Evolutionary conservation across 2,113 vertebrate species (phyloP), one percentile per base, ranked within the genome.

Genomic region (Cavia porcellus): DNA sequence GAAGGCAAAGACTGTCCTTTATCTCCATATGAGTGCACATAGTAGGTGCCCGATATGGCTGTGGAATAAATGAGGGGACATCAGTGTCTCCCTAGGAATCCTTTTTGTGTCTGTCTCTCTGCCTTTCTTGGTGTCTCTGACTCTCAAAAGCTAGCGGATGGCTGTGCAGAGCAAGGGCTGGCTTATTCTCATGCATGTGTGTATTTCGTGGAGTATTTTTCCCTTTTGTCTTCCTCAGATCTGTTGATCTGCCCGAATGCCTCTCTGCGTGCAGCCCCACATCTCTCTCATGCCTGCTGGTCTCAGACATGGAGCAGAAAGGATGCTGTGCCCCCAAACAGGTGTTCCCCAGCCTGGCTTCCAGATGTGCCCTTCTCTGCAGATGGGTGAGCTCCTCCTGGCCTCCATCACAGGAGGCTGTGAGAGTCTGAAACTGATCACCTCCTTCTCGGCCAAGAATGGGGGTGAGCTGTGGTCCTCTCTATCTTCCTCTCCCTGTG

Each of bases 401-500:
- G 59, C 74, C 19, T 77, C 81, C 25, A 5, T 92, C 62, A 28
- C 10, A 47, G 90, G 77, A 95, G 77, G n/a, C 64, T 62, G 28
- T 70, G 95, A 94, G 32, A 72, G 59, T 75, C 88, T 2, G 45
- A 94, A 92, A 92, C 64, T 0, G 68, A 94, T 97, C 83, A 86
- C 62, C 79, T 93, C 86, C 20, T 91, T 90, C 86, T 96, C 92
- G 81, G 74, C 79, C 24, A 25, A 75, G 84, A 77, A 30, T 84
- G 30, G 66, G 30, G 38, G 84, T 80, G 84, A 95, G 59, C 90
- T 81, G 84, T 93, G 95, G 70, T 86, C 97, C 77, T 97, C 88
- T 93, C 50, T 50, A 82, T 96, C 81, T 88, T 96, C 89, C 47
- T 89, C 55, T 96, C 90, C 25, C 28, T 3, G 38, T 98, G 97